Evolutionary conservation across 2,888 invertebrate genomes (phyloP).

Genomic region (Ormyrus thymus): DNA sequence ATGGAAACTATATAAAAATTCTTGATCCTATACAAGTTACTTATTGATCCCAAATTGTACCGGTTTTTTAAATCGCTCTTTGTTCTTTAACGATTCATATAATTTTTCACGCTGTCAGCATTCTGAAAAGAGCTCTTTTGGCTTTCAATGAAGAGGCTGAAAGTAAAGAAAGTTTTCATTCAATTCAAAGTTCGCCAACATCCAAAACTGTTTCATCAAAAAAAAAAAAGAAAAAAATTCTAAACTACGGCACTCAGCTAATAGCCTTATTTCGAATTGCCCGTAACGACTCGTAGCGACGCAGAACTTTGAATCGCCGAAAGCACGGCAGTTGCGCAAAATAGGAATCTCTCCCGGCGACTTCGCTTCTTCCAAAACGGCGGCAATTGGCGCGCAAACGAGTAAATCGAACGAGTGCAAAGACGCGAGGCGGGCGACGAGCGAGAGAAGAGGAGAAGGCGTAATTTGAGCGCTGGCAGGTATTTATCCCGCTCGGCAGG

Average conservation of each 20-base stretch:
- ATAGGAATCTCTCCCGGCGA: not conserved
- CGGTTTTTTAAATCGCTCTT: too few relatives aligned
- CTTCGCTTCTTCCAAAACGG: slow-evolving; percentile 10
- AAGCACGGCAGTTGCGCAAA: slow-evolving; percentile 22
- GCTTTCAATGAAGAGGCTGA: too few relatives aligned
- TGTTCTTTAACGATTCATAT: not conserved
- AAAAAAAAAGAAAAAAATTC: slow-evolving; percentile 2
- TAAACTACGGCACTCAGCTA: slow-evolving; percentile 22
- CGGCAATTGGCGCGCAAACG: slow-evolving; percentile 56
- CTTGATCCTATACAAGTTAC: too few relatives aligned
- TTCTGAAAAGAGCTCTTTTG: too few relatives aligned
- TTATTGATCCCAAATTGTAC: too few relatives aligned
- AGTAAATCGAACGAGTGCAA: slow-evolving; percentile 57
- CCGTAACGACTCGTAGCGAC: slow-evolving; percentile 17
- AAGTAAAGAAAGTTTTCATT: not conserved
- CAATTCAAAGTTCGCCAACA: not conserved
- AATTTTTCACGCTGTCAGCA: too few relatives aligned
- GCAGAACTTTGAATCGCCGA: slow-evolving; percentile 16
- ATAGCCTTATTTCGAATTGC: slow-evolving; percentile 44
- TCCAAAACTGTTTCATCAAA: slow-evolving; percentile 1
- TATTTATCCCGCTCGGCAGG: slow-evolving; percentile 69
- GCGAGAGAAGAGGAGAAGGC: slow-evolving; percentile 44
- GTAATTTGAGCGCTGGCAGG: slow-evolving; percentile 70
- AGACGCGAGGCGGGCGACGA: slow-evolving; percentile 26
- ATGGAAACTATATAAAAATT: too few relatives aligned